Percentiles rank a stretch among this genome's conserved stretches.
phyloP scores from a whole-genome alignment of 2,797 vertebrate species.

The Notolabrus celidotus region DNA sequence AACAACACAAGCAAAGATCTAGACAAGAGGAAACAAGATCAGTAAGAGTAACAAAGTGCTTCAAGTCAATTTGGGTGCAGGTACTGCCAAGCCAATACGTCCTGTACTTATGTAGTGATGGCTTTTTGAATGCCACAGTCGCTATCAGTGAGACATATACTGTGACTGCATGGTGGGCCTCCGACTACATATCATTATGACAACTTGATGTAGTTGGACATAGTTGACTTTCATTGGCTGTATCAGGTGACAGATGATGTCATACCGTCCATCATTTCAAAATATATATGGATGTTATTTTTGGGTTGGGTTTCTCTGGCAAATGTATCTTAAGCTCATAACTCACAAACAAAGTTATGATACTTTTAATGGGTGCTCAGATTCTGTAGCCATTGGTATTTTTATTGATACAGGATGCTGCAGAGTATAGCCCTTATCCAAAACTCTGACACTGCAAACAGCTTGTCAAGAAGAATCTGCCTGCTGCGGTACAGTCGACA shows the following conservation, averaged over 20 bases:
- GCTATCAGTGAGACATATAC: neutral
- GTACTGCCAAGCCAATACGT: too few relatives aligned
- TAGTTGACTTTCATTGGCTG: neutral
- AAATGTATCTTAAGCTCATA: too few relatives aligned
- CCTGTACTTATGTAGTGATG: too few relatives aligned
- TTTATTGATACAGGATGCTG: too few relatives aligned
- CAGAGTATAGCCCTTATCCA: neutral
- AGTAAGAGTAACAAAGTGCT: too few relatives aligned
- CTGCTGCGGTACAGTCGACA: conserved; percentile 2
- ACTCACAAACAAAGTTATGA: too few relatives aligned
- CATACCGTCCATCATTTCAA: neutral
- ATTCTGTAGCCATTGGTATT: too few relatives aligned
- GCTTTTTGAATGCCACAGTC: conserved; percentile 64
- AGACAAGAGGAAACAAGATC: too few relatives aligned
- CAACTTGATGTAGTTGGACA: neutral
- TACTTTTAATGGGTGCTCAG: too few relatives aligned
- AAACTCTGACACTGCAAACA: neutral
- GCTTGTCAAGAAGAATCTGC: neutral
- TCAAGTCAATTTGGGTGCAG: too few relatives aligned
- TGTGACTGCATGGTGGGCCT: neutral
- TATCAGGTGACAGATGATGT: neutral
- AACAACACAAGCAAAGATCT: too few relatives aligned
- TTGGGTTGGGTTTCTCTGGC: too few relatives aligned
- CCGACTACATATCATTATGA: neutral
- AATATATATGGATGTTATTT: neutral